Evolutionary conservation across 2,888 invertebrate genomes (phyloP).

Genomic region (Acleris holmiana): DNA sequence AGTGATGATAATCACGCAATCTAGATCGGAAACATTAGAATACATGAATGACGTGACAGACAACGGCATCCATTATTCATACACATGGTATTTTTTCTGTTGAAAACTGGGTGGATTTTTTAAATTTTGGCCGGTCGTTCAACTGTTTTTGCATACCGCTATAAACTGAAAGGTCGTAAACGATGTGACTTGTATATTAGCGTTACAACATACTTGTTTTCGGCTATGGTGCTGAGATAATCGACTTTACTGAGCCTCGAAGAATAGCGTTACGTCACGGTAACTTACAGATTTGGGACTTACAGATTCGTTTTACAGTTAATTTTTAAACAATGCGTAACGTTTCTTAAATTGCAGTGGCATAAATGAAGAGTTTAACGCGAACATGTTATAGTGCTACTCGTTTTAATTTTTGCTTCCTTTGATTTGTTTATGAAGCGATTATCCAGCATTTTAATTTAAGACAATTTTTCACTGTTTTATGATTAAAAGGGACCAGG

Average conservation of each 20-base stretch:
- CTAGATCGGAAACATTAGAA: conserved; percentile 65
- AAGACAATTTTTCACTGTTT: too few relatives aligned
- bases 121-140: conserved; percentile 78
- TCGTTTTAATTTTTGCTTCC: neutral
- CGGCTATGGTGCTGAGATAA: conserved; percentile 3
- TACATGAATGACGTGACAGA: conserved; percentile 60
- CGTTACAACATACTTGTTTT: neutral
- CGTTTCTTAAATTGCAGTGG: conserved; percentile 8
- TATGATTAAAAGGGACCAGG: too few relatives aligned
- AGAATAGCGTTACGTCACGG: conserved; percentile 32
- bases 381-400: neutral
- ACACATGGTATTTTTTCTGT: conserved; percentile 64
- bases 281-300: conserved; percentile 20
- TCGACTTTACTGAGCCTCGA: conserved; percentile 18
- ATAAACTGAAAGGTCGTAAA: neutral
- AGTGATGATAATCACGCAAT: conserved; percentile 55
- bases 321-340: conserved; percentile 30
- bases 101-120: conserved; percentile 71
- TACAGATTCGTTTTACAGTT: conserved; percentile 32
- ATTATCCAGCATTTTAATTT: too few relatives aligned
- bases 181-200: neutral
- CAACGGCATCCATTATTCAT: conserved; percentile 62
- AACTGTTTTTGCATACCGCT: conserved; percentile 48
- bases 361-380: neutral
- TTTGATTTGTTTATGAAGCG: neutral